Base-by-base conservation (phyloP, 2,113 vertebrate genomes). In the Elephas maximus region DNA sequence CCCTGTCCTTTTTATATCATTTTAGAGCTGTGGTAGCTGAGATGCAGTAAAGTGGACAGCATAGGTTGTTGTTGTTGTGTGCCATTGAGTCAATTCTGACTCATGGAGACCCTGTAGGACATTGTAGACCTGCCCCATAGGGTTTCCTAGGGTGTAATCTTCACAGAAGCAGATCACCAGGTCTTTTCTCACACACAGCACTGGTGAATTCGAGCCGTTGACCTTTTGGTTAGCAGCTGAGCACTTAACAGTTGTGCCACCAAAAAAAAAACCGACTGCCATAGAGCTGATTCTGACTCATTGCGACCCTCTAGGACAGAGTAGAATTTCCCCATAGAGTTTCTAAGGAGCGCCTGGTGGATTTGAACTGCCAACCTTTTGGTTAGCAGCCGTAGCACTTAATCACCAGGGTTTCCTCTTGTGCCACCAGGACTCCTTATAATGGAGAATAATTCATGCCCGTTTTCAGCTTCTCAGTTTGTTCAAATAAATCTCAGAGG, bases 381-480 rank as follows among this genome's bases (percentile, higher is more conserved):
- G 53, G 53, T 57, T 69, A 69, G 28, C 65, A 69, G 30, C 63
- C 8, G 26, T 37, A 65, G 26, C 10, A 9, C 63, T 24, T 65
- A 65, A 65, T 37, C 37, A 37, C 37, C 65, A 26, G 7, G 37
- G 37, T 37, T 37, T 37, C 37, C 65, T 48, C 7, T 74, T 74
- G 20, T 17, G 1, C 71, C 21, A 26, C 69, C 69, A 74, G n/a
- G 71, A 15, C 18, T 37, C 37, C 37, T 18, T 23, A 21, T 67
- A 83, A 93, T 77, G 77, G 20, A 90, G 30, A 51, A 65, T 63
- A 85, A 78, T 48, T 53, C 48, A 88, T 30, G 18, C 0, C n/a
- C 3, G 67, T 81, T 90, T 94, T 94, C 28, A 81, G 48, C 26
- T 84, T 87, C 33, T 74, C 30, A 21, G 51, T 94, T 95, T 90